Evolutionary conservation across 2,888 invertebrate genomes (phyloP).

Genomic region (Eugnorisma glareosa): DNA sequence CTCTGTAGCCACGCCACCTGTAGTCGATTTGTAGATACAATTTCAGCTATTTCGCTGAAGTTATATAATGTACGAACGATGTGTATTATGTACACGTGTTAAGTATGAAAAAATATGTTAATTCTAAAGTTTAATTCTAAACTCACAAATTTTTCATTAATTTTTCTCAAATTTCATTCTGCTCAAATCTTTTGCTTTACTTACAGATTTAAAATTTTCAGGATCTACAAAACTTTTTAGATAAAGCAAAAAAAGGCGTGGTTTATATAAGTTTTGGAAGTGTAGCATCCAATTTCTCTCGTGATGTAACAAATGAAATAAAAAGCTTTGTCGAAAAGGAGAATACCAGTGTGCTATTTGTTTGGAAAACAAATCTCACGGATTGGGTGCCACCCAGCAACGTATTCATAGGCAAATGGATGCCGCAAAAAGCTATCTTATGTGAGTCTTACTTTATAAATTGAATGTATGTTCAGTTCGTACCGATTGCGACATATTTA

Average conservation of each 20-base stretch:
- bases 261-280: constrained; percentile 94
- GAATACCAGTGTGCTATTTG: constrained; percentile 89
- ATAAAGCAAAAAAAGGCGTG: constrained; percentile 91
- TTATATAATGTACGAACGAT: too few relatives aligned
- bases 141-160: too few relatives aligned
- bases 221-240: constrained; percentile 85
- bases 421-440: constrained; percentile 93
- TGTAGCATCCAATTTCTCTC: constrained; percentile 92
- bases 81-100: too few relatives aligned
- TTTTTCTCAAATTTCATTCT: too few relatives aligned
- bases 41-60: too few relatives aligned
- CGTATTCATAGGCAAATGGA: constrained; percentile 92
- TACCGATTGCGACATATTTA: not conserved
- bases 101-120: too few relatives aligned
- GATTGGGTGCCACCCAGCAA: constrained; percentile 91
- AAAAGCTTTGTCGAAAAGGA: constrained; percentile 75
- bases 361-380: constrained; percentile 94
- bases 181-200: too few relatives aligned
- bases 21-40: too few relatives aligned
- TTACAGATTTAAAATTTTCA: constrained; percentile 31
- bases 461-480: not conserved
- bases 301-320: constrained; percentile 89
- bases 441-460: constrained; percentile 84
- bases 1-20: too few relatives aligned
- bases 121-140: too few relatives aligned